phyloP scores from a whole-genome alignment of 2,888 invertebrate genomes.

The Scotopteryx bipunctaria region DNA sequence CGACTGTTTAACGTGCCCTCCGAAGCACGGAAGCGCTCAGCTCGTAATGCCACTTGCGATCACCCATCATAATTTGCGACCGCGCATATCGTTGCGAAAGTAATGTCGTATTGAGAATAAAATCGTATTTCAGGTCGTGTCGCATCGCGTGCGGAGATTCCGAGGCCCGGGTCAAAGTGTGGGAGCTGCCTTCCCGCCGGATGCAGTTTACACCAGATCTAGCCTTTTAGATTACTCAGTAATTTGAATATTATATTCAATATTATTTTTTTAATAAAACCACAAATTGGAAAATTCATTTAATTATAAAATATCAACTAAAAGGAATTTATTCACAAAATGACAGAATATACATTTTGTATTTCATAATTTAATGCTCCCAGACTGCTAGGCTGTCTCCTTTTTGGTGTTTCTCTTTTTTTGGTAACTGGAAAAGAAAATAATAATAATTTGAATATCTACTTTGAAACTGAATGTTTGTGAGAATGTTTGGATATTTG shows the following conservation, averaged over 20 bases:
- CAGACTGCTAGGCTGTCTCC: constrained; percentile 17
- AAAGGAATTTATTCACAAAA: constrained; percentile 25
- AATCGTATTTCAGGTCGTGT: constrained; percentile 45
- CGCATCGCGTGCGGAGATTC: constrained; percentile 63
- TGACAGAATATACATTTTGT: constrained; percentile 16
- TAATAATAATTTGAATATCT: background rate
- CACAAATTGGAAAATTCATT: constrained; percentile 4
- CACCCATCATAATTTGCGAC: too few relatives aligned
- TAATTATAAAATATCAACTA: constrained; percentile 8
- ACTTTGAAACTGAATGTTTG: too few relatives aligned
- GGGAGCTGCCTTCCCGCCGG: constrained; percentile 64
- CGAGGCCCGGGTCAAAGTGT: constrained; percentile 52
- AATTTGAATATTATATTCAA: background rate
- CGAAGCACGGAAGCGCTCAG: too few relatives aligned
- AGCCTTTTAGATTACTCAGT: constrained; percentile 30
- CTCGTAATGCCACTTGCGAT: too few relatives aligned
- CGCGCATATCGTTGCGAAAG: too few relatives aligned
- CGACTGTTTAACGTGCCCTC: too few relatives aligned
- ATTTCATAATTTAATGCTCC: constrained; percentile 3
- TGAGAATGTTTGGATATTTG: too few relatives aligned
- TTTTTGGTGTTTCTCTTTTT: constrained; percentile 25
- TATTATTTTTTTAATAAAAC: background rate
- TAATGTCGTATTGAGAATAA: background rate
- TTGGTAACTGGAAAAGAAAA: constrained; percentile 23
- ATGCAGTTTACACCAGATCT: constrained; percentile 51